These are phyloP conservation scores for Catostomus latipinnis DNA, from an alignment of 2,797 vertebrate species.

Conservation along the genomic window DNA sequence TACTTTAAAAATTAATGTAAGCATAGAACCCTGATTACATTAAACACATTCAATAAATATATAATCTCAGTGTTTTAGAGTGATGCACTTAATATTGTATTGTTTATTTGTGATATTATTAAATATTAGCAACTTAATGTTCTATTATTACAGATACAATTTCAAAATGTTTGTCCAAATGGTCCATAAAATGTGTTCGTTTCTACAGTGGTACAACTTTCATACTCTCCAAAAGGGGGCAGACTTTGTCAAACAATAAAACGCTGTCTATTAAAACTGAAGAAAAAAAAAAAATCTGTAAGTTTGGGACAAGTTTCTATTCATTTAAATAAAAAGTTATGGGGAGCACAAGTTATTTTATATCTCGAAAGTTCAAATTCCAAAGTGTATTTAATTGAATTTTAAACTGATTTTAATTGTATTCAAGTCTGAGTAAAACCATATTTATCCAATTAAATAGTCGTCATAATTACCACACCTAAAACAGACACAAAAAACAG, in stretches of 20 bases:
- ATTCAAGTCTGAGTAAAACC: background rate
- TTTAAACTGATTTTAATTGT: slow-evolving; percentile 1
- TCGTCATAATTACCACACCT: slow-evolving; percentile 6
- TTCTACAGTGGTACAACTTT: background rate
- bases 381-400: background rate
- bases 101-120: background rate
- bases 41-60: background rate
- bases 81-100: background rate
- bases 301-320: slow-evolving; percentile 1
- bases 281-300: background rate
- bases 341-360: background rate
- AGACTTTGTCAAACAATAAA: slow-evolving; percentile 33
- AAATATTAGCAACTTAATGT: too few species aligned
- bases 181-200: too few species aligned
- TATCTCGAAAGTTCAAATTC: background rate
- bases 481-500: slow-evolving; percentile 11
- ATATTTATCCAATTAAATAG: background rate
- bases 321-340: background rate
- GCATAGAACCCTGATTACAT: background rate
- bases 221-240: slow-evolving; percentile 66
- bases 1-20: too few species aligned
- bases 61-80: background rate
- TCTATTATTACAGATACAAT: background rate
- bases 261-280: background rate
- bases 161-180: too few species aligned